Evolutionary conservation across 2,888 invertebrate species (phyloP), one percentile per base, ranked within the genome.

Genomic region (Lymantria monacha): DNA sequence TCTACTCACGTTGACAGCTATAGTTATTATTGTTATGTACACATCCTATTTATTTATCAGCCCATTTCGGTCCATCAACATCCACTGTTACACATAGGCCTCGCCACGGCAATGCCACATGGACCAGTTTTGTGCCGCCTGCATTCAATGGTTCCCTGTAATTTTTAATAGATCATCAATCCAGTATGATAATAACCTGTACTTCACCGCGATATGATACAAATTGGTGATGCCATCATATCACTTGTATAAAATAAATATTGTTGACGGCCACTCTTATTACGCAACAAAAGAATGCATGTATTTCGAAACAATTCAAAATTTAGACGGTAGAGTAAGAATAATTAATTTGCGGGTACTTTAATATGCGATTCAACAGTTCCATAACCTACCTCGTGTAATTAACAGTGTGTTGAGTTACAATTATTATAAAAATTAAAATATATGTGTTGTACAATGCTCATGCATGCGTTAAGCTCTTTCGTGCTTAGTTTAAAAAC

Each of bases 381-480:
- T 11, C 9, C n/a, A 38, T 12, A 38, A 42, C 13, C n/a, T 42
- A 42, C 12, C 42, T 57, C 55, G 46, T 61, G 63, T 66, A 46
- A 69, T 61, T 73, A 72, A 70, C 63, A 58, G 57, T 66, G 54
- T 66, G 58, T 62, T 60, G 53, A 59, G 57, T 61, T 59, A 51
- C 69, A 14, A 57, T 50, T 48, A 33, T 64, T 61, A 55, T 56
- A 57, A n/a, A n/a, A n/a, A n/a, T n/a, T n/a, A n/a, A 60, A 53
- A 59, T 55, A 58, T 57, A 59, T 59, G 57, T 13, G 3, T 41
- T 41, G 30, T 53, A 74, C 69, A 60, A 86, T 86, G 81, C 76
- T 85, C 80, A 74, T 85, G 90, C 89, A 87, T 88, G 89, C 80
- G 53, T 74, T 84, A 58, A 72, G 69, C 61, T 73, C 79, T 61